Base-by-base conservation (phyloP, 1,140 invertebrate species). In the Thaumetopoea pityocampa region DNA sequence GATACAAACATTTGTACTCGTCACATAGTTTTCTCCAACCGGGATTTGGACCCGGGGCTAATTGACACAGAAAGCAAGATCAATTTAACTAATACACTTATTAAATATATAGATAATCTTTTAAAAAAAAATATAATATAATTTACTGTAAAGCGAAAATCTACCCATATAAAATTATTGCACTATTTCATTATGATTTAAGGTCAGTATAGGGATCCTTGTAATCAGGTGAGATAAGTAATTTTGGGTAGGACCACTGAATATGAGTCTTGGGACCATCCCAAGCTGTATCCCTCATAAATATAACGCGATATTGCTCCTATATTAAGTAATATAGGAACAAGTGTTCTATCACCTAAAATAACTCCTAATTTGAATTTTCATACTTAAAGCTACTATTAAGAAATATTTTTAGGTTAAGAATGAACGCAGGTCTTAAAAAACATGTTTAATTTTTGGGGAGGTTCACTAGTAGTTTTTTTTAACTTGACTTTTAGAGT, bases 371-470 rank as follows among this genome's bases (percentile, higher is more conserved):
- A 40, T 27, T 9, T n/a, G 28, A 8, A 2, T 2, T 4, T 5
- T 9, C 1, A 1, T 9, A 0, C 2, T 11, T 19, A 22, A 22
- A 18, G 10, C 15, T 9, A 0, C n/a, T 12, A 20, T 40, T n/a
- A 4, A 9, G 7, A n/a, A 1, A 8, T 7, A 3, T 6, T 4
- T 4, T 0, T 2, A 12, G 1, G 1, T 9, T 15, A 30, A 26
- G 30, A 40, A 40, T 40, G 36, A 19, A 30, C 26, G 5, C 2
- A 30, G 27, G 36, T 40, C 27, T 29, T 29, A 40, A 40, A 27
- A 29, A 40, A 40, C 30, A 40, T 30, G 36, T 40, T 40, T 40
- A 29, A 40, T 40, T 40, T 27, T 40, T 40, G 27, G 18, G 23
- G 20, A 20, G 30, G 36, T 17, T 18, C 16, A 11, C 20, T 40